A percentile compares a stretch with the other conserved stretches of the same genome.
Conservation (phyloP, 2,888 invertebrate genomes). For the Acrobasis suavella region DNA sequence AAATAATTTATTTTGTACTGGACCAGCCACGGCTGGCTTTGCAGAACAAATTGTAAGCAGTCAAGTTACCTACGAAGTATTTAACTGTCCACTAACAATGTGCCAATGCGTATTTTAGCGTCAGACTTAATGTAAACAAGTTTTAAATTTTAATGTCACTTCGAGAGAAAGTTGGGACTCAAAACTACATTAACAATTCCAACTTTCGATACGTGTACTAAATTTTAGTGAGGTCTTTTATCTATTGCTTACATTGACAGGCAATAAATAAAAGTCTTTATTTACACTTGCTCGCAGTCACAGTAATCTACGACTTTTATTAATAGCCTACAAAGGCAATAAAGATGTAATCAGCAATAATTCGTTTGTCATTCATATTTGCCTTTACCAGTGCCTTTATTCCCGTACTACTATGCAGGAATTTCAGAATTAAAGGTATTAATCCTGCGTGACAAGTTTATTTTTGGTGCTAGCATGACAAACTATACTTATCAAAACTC, state of each 20-base stretch:
- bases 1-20: slow-evolving; percentile 28
- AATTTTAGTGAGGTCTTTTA: slow-evolving; percentile 36
- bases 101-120: slow-evolving; percentile 63
- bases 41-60: slow-evolving; percentile 63
- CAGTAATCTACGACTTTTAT: too few species aligned
- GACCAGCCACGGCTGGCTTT: slow-evolving; percentile 51
- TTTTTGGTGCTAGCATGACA: too few species aligned
- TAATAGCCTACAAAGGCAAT: too few species aligned
- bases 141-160: slow-evolving; percentile 75
- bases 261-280: background rate
- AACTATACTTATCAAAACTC: too few species aligned
- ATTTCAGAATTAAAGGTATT: too few species aligned
- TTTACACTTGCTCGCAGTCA: background rate
- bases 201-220: slow-evolving; percentile 62
- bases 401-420: too few species aligned
- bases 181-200: slow-evolving; percentile 54
- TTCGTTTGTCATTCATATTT: too few species aligned
- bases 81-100: slow-evolving; percentile 65
- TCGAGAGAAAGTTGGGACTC: slow-evolving; percentile 67
- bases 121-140: slow-evolving; percentile 70
- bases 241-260: background rate
- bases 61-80: slow-evolving; percentile 62
- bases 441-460: too few species aligned
- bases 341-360: too few species aligned
- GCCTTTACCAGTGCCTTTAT: too few species aligned